Base-by-base conservation (phyloP, 1,140 invertebrate species). In the Heliconius nattereri region DNA sequence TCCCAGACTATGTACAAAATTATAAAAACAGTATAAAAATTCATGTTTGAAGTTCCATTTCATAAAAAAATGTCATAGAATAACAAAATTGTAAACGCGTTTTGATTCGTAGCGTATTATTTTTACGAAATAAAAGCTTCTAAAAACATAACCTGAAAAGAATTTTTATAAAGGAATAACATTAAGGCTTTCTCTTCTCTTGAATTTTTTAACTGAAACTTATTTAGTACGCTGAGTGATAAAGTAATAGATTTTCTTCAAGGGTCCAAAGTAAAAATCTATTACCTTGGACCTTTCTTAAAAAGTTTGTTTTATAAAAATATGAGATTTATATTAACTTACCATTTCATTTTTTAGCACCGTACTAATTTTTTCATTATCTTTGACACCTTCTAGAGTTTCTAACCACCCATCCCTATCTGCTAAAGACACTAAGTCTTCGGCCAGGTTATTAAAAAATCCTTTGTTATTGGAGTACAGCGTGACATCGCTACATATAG, bases 401-500 rank as follows among this genome's bases (percentile, higher is more conserved):
- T 93, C 77, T 19, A 96, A 89, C 96, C 96, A 96, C 2, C 88
- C 83, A 16, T 92, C 85, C 19, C 92, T 94, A 26, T 88, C 85
- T 3, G 92, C 95, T 20, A 92, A 79, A 6, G 94, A 84, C 0
- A 90, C 87, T 6, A 96, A 90, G 66, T 93, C 88, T 11, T 96
- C 94, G 6, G 91, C 94, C 70, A 96, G 95, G n/a, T 93, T 92
- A 40, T 94, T 90, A 81, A 96, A 96, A 88, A 96, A 96, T 1
- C 96, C 96, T 76, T 95, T 95, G 57, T 88, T 91, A 52, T 95
- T 94, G 2, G 95, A 96, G 80, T 95, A 95, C 6, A 96, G 87
- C 0, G 96, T 96, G 72, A 95, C 95, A 83, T 95, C 93, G 79
- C 95, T 96, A 85, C 96, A 96, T 35, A 95, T 82, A 2, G 84